phyloP scores from a whole-genome alignment of 2,797 vertebrate genomes.

The Scolopax rusticola region DNA sequence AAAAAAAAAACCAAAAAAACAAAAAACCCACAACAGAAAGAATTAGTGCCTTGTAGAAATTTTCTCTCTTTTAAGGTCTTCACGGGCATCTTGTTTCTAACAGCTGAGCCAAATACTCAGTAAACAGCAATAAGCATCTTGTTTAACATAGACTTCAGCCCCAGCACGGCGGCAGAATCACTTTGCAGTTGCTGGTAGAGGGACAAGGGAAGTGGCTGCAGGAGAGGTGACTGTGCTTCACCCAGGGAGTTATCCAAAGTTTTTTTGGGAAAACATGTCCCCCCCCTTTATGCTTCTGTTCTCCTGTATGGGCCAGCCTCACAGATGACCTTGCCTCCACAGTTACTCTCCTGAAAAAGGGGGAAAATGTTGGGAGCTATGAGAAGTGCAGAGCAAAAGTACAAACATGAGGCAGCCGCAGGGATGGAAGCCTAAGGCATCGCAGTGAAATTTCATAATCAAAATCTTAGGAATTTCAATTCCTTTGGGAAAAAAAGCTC shows the following conservation, averaged over 20 bases:
- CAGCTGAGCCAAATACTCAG: background rate
- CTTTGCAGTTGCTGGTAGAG: background rate
- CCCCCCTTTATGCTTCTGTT: background rate
- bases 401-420: accelerated
- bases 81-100: background rate
- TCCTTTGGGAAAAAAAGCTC: accelerated
- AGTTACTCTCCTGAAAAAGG: background rate
- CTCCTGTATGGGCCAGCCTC: background rate
- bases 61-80: background rate
- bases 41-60: background rate
- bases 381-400: background rate
- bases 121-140: background rate
- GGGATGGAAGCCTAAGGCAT: background rate
- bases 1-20: background rate
- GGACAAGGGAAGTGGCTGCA: background rate
- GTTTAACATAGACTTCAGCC: background rate
- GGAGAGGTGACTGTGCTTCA: background rate
- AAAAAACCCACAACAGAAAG: background rate
- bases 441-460: background rate
- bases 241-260: background rate
- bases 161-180: background rate
- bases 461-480: background rate
- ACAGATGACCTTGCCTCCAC: background rate
- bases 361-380: background rate
- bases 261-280: background rate